Evolutionary conservation across 2,888 invertebrate species (phyloP).

Genomic region (Melanargia galathea): DNA sequence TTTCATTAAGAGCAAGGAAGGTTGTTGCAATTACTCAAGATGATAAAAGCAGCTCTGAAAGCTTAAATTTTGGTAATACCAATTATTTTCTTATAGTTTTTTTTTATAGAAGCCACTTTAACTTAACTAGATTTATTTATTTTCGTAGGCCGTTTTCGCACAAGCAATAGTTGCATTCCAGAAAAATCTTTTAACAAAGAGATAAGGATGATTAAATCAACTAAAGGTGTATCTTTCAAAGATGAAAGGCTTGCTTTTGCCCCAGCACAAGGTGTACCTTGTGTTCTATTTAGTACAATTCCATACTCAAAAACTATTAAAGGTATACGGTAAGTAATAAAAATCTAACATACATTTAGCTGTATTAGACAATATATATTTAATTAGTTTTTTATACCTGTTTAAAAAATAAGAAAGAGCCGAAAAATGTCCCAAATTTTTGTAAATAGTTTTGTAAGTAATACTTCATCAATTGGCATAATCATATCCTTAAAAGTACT

Average conservation of each 20-base stretch:
- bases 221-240: conserved; percentile 86
- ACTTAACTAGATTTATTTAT: conserved; percentile 6
- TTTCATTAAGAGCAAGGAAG: conserved; percentile 59
- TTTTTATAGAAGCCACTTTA: too few species aligned
- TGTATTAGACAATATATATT: not conserved
- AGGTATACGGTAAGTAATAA: conserved; percentile 79
- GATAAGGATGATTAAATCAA: conserved; percentile 82
- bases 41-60: conserved; percentile 91
- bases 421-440: too few species aligned
- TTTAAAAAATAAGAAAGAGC: too few species aligned
- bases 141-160: conserved; percentile 73
- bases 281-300: conserved; percentile 92
- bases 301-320: conserved; percentile 89
- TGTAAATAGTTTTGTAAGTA: too few species aligned
- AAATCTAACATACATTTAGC: not conserved
- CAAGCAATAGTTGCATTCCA: conserved; percentile 77
- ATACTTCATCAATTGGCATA: too few species aligned
- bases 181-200: conserved; percentile 82
- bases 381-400: not conserved
- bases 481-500: too few species aligned
- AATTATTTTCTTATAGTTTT: not conserved
- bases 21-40: conserved; percentile 82
- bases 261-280: conserved; percentile 89
- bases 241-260: conserved; percentile 93
- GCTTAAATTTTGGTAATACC: conserved; percentile 84